Evolutionary conservation across 2,888 invertebrate species (phyloP), one percentile per base, ranked within the genome.

Genomic region (Ophraella communa): DNA sequence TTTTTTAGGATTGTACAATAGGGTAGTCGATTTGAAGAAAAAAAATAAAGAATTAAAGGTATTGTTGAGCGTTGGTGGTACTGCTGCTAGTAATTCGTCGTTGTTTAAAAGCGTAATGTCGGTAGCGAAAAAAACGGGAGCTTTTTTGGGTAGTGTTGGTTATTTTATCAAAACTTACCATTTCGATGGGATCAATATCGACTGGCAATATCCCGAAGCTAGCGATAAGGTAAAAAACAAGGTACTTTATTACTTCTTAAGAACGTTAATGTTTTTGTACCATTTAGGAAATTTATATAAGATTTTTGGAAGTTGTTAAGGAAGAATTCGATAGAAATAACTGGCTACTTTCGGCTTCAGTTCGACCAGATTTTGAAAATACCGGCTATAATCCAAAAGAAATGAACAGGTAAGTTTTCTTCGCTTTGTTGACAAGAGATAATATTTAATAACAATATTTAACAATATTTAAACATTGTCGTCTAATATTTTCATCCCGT

Each of bases 151-250:
- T n/a, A 74, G 74, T 55, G 70, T 74, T 8, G 69, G 65, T 5
- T 68, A 73, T 7, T 71, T 75, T 27, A 58, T 71, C 5, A 60
- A 69, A 44, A 70, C 68, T 7, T 76, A 74, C 51, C 68, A 74
- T 53, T 77, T 71, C 54, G 76, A 77, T 59, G 77, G 77, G 10
- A 56, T 77, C 7, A 72, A 77, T 52, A 67, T 77, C 7, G 77
- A 76, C 62, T 77, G 76, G 77, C 72, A 75, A 58, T 72, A 68
- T 65, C 77, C 77, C 14, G 60, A 67, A 49, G 69, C 54, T 44
- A 65, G 54, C 23, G 72, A 73, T 49, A 71, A 67, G 60, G 72
- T 69, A 18, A n/a, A 21, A 23, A 23, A 11, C 3, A 47, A 11
- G 1, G 20, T 21, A 11, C 21, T 23, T 14, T 10, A 8, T 53